Conservation (phyloP, 1,140 invertebrate genomes). For the Anthonomus grandis region DNA sequence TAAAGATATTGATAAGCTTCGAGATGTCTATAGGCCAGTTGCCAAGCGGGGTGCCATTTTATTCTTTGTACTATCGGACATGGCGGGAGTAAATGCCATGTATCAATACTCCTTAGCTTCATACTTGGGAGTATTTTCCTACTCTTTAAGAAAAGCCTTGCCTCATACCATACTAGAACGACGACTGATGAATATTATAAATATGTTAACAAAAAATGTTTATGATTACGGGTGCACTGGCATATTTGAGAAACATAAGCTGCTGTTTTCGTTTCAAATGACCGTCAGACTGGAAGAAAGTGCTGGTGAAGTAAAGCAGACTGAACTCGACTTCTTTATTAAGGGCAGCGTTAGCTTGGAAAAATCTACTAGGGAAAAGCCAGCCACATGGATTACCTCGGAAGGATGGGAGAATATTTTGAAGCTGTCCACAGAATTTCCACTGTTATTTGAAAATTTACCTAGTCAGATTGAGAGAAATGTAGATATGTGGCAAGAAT, state of each 20-base stretch:
- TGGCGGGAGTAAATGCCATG: slow-evolving; percentile 82
- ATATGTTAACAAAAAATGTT: slow-evolving; percentile 77
- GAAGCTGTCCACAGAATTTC: slow-evolving; percentile 67
- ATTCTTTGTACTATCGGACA: slow-evolving; percentile 85
- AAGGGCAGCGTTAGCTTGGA: slow-evolving; percentile 77
- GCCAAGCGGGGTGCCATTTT: slow-evolving; percentile 81
- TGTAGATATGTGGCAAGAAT: slow-evolving; percentile 68
- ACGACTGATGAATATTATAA: slow-evolving; percentile 77
- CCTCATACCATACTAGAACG: slow-evolving; percentile 69
- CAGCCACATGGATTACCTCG: slow-evolving; percentile 65
- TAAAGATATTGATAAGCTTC: slow-evolving; percentile 72
- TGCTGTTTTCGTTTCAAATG: slow-evolving; percentile 89
- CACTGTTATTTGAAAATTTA: slow-evolving; percentile 61
- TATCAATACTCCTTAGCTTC: slow-evolving; percentile 85
- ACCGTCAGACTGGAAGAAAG: slow-evolving; percentile 76
- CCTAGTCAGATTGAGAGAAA: slow-evolving; percentile 62
- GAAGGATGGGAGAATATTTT: slow-evolving; percentile 79
- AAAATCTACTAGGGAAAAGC: slow-evolving; percentile 63
- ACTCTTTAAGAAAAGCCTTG: slow-evolving; percentile 73
- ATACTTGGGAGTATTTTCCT: slow-evolving; percentile 76
- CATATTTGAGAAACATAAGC: slow-evolving; percentile 87
- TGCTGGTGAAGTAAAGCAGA: slow-evolving; percentile 58
- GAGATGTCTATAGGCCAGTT: slow-evolving; percentile 78
- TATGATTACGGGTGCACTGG: slow-evolving; percentile 88
- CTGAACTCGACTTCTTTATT: slow-evolving; percentile 86